These are phyloP conservation scores for Gerris buenoi DNA, from an alignment of 1,140 invertebrate species.

Conservation along the genomic window DNA sequence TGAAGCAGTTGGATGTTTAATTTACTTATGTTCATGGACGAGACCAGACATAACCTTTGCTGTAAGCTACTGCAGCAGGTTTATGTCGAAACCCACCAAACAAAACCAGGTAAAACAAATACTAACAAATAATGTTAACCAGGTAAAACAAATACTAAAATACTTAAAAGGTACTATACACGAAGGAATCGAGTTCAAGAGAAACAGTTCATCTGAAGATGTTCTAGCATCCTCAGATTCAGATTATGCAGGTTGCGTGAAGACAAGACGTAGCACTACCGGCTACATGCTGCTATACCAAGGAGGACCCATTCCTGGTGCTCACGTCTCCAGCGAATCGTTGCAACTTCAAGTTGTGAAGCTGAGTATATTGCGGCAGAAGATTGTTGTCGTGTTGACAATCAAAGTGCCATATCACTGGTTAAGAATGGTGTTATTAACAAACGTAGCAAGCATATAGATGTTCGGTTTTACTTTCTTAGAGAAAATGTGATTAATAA, in stretches of 20 bases:
- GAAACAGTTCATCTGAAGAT: not conserved
- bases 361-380: slow-evolving; percentile 16
- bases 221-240: not conserved
- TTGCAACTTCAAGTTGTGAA: slow-evolving; percentile 11
- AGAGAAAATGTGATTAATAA: too few species aligned
- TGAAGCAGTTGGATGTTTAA: not conserved
- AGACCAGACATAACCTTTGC: not conserved
- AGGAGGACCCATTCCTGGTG: slow-evolving; percentile 24
- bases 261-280: slow-evolving; percentile 22
- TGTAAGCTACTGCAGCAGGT: not conserved
- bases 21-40: not conserved
- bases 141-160: not conserved
- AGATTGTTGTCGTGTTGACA: not conserved
- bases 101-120: not conserved
- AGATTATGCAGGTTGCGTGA: slow-evolving; percentile 8
- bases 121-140: not conserved
- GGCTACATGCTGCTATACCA: slow-evolving; percentile 25
- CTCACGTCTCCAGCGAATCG: slow-evolving; percentile 10
- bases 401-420: too few species aligned
- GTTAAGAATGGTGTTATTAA: too few species aligned
- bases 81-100: not conserved
- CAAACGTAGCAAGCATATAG: too few species aligned
- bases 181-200: not conserved
- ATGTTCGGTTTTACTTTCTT: too few species aligned
- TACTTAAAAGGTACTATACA: not conserved